Conservation (phyloP, 2,797 vertebrate species). For the Gallinago nigripennis region DNA sequence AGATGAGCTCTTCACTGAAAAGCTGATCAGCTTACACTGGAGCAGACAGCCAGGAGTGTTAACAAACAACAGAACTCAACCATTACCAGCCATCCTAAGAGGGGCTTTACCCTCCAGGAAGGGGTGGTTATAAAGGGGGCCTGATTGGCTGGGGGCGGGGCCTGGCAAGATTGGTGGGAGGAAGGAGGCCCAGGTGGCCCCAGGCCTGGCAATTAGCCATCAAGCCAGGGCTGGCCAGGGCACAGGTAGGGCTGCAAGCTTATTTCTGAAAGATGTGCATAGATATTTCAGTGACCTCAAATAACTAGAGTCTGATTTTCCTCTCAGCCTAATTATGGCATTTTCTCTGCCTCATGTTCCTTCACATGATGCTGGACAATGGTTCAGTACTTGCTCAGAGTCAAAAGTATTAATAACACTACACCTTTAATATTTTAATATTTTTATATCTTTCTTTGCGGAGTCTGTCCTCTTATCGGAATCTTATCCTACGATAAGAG, state of each 20-base stretch:
- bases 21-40: neutral
- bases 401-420: neutral
- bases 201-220: neutral
- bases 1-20: neutral
- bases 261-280: neutral
- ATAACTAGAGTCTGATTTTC: neutral
- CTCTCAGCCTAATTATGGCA: neutral
- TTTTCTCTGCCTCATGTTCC: neutral
- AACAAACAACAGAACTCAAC: neutral
- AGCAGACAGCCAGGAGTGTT: fast-evolving
- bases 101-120: fast-evolving
- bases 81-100: neutral
- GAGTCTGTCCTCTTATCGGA: neutral
- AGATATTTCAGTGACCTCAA: neutral
- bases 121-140: neutral
- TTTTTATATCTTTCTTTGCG: neutral
- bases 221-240: neutral
- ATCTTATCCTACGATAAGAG: neutral
- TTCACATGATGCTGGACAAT: neutral
- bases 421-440: neutral
- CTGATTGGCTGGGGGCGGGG: neutral
- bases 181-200: neutral
- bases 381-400: neutral
- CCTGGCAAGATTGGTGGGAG: neutral
- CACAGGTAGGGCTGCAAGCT: neutral